A percentile compares a stretch with the other conserved stretches of the same genome.
These are phyloP conservation scores for Dysidea cf. avara DNA, from an alignment of 37 sponge, comb jelly and placozoan species.

Conservation along the genomic window DNA sequence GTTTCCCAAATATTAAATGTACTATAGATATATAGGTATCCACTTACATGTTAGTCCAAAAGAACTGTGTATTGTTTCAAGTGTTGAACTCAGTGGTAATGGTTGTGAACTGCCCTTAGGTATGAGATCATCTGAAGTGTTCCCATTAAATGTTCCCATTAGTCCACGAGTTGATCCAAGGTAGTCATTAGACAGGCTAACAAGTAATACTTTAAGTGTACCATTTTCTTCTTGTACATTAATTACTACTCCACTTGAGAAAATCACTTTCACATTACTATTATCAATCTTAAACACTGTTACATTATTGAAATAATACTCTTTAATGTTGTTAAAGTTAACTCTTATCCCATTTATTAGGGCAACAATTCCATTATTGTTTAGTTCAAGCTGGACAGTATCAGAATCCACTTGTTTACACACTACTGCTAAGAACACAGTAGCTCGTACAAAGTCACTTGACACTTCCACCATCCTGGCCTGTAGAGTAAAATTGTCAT, in stretches of 20 bases:
- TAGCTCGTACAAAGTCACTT: slow-evolving; percentile 17
- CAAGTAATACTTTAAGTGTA: background rate
- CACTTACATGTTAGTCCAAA: slow-evolving; percentile 47
- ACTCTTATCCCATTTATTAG: slow-evolving; percentile 14
- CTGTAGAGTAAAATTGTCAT: slow-evolving; percentile 45
- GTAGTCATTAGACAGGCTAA: background rate
- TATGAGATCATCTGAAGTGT: slow-evolving; percentile 38
- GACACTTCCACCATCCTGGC: slow-evolving; percentile 47
- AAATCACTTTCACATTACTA: slow-evolving; percentile 5
- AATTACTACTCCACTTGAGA: slow-evolving; percentile 1
- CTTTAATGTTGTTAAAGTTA: slow-evolving; percentile 1
- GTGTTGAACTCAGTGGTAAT: slow-evolving; percentile 14
- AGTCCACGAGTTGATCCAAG: slow-evolving; percentile 19
- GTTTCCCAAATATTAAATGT: too few relatives aligned
- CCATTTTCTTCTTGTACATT: slow-evolving; percentile 27
- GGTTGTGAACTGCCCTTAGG: background rate
- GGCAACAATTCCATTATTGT: too few relatives aligned
- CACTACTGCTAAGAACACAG: slow-evolving; percentile 63
- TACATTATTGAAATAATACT: slow-evolving; percentile 2
- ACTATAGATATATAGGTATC: too few relatives aligned
- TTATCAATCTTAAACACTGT: background rate
- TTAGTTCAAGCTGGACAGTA: slow-evolving; percentile 20
- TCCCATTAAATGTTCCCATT: slow-evolving; percentile 34
- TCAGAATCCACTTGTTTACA: slow-evolving; percentile 14
- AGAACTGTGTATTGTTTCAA: slow-evolving; percentile 25